Conservation (phyloP, 2,888 invertebrate species). For the Lottia scabra region DNA sequence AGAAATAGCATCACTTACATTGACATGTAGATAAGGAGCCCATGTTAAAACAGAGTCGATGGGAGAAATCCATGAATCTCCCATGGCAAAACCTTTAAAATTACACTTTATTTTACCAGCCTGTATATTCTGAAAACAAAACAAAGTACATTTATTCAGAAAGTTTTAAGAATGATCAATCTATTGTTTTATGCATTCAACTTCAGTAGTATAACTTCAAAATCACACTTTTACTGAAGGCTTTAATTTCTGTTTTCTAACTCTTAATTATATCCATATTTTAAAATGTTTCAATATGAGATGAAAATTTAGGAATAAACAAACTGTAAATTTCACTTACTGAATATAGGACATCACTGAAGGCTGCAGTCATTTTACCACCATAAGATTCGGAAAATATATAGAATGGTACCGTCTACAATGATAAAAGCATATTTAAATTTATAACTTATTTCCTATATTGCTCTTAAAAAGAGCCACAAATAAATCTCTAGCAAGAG, state of each 20-base stretch:
- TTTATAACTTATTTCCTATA: no score
- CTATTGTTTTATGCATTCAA: no score
- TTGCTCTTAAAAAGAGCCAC: no score
- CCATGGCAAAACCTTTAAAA: slow-evolving; percentile 83
- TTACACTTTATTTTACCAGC: slow-evolving; percentile 77
- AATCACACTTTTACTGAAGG: no score
- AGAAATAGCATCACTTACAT: slow-evolving; percentile 71
- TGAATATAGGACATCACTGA: slow-evolving; percentile 74
- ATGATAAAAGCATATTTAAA: slow-evolving; percentile 15
- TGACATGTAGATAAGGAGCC: slow-evolving; percentile 82
- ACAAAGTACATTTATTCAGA: not conserved
- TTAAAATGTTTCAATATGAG: no score
- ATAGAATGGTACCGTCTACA: slow-evolving; percentile 79
- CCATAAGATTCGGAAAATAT: slow-evolving; percentile 93
- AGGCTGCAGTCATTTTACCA: slow-evolving; percentile 91
- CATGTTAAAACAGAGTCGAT: slow-evolving; percentile 86
- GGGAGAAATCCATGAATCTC: slow-evolving; percentile 92
- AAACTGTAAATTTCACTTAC: slow-evolving; percentile 48
- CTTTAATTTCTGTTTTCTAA: no score
- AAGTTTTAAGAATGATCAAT: not conserved
- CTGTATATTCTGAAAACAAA: slow-evolving; percentile 74
- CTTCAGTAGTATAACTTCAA: no score
- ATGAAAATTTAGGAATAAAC: not conserved
- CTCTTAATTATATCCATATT: no score
- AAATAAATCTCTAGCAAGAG: no score